Conservation (phyloP, 2,797 vertebrate genomes). For the Myotis pilosus region DNA sequence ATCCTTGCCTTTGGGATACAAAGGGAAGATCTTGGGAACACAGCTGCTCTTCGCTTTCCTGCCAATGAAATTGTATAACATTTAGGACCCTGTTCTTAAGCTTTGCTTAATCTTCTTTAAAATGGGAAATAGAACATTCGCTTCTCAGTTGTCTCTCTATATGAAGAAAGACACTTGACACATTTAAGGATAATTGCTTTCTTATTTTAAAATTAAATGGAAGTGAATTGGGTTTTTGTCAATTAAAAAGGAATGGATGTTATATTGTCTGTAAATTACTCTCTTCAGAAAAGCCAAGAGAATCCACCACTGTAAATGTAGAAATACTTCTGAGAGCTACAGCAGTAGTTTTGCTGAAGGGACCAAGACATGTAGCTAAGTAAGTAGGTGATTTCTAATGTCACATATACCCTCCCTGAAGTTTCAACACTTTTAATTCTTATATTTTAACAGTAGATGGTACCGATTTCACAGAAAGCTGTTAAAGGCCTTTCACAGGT, state of each 20-base stretch:
- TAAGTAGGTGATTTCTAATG: not conserved
- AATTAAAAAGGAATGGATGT: not conserved
- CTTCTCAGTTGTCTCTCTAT: not conserved
- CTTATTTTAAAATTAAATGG: conserved; percentile 28
- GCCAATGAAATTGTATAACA: not conserved
- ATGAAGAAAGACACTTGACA: not conserved
- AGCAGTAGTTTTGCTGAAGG: not conserved
- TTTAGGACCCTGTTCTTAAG: not conserved
- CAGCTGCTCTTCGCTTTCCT: not conserved
- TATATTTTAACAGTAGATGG: not conserved
- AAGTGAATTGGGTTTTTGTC: not conserved
- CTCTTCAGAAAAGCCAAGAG: not conserved
- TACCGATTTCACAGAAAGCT: not conserved
- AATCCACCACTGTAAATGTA: not conserved
- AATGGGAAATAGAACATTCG: not conserved
- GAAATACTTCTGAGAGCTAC: not conserved
- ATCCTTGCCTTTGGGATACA: not conserved
- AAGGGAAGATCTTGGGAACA: not conserved
- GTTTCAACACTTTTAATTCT: not conserved
- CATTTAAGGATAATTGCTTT: not conserved
- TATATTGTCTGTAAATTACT: not conserved
- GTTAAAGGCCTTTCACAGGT: not conserved
- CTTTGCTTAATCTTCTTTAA: not conserved
- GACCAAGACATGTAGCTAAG: not conserved
- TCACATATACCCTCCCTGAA: not conserved